Evolutionary conservation across 2,888 invertebrate species (phyloP).

Genomic region (Deroplatys truncata): DNA sequence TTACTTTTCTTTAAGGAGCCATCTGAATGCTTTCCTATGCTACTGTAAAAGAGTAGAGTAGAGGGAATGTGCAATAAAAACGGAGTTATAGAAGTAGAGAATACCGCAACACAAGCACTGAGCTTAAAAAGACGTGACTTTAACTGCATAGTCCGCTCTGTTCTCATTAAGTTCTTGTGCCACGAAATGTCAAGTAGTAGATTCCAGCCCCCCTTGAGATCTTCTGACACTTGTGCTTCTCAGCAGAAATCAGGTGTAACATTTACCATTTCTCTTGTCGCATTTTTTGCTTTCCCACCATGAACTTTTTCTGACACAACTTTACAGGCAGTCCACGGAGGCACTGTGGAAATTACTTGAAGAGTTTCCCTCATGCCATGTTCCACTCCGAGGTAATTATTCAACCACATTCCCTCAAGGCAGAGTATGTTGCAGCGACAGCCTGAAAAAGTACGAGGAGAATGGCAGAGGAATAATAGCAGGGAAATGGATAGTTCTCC

Average conservation of each 20-base stretch:
- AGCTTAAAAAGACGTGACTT: neutral
- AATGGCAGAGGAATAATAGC: neutral
- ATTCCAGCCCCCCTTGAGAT: neutral
- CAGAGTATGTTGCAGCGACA: neutral
- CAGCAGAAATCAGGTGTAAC: neutral
- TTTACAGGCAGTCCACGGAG: neutral
- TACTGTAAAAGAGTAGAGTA: too few species aligned
- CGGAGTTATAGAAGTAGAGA: neutral
- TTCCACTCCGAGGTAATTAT: neutral
- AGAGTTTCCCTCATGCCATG: neutral
- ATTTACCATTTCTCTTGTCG: neutral
- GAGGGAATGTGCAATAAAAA: too few species aligned
- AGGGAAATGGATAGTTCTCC: neutral
- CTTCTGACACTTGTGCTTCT: neutral
- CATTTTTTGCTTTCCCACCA: neutral
- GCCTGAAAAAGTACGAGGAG: neutral
- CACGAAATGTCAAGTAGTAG: neutral
- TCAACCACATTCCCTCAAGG: neutral
- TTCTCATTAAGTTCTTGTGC: neutral
- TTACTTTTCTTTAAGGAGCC: too few species aligned
- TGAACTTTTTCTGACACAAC: neutral
- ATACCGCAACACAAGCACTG: neutral
- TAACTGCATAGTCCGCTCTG: neutral
- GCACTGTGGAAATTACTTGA: neutral
- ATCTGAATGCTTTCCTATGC: too few species aligned